Percentiles rank a stretch among this genome's conserved stretches.
These are phyloP conservation scores for Reticulitermes speratus DNA, from an alignment of 1,140 invertebrate genomes.

Conservation along the genomic window DNA sequence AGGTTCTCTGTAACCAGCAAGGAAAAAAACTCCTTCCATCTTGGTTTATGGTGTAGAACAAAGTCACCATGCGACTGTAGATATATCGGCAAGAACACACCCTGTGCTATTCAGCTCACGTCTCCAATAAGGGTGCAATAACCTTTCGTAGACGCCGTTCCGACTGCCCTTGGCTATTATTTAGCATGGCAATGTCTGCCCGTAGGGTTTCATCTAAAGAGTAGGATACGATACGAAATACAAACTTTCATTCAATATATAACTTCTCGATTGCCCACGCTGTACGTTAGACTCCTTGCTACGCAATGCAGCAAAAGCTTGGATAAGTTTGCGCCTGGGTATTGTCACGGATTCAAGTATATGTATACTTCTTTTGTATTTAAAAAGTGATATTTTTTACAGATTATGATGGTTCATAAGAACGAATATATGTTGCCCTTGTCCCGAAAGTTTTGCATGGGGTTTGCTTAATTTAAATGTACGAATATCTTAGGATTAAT, in stretches of 20 bases:
- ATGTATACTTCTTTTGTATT: no score
- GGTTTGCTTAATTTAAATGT: no score
- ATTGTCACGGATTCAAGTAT: no score
- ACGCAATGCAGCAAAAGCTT: not conserved
- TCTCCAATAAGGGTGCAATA: constrained; percentile 18
- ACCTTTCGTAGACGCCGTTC: constrained; percentile 1
- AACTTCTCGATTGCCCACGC: not conserved
- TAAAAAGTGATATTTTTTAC: no score
- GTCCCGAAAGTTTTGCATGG: no score
- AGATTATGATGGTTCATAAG: no score
- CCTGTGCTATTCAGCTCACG: not conserved
- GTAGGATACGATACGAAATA: not conserved
- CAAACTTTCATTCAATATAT: constrained; percentile 14
- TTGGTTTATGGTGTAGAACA: not conserved
- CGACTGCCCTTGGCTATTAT: not conserved
- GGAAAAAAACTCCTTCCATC: not conserved
- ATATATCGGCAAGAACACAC: not conserved
- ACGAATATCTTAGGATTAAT: no score
- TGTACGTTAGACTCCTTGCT: not conserved
- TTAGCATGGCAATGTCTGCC: constrained; percentile 17
- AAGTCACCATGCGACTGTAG: not conserved
- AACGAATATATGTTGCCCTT: no score
- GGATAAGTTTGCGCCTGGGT: no score
- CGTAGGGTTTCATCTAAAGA: not conserved
- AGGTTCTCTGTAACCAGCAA: no score